These are phyloP conservation scores for Batillaria attramentaria DNA, from an alignment of 1,140 invertebrate species.

Conservation along the genomic window DNA sequence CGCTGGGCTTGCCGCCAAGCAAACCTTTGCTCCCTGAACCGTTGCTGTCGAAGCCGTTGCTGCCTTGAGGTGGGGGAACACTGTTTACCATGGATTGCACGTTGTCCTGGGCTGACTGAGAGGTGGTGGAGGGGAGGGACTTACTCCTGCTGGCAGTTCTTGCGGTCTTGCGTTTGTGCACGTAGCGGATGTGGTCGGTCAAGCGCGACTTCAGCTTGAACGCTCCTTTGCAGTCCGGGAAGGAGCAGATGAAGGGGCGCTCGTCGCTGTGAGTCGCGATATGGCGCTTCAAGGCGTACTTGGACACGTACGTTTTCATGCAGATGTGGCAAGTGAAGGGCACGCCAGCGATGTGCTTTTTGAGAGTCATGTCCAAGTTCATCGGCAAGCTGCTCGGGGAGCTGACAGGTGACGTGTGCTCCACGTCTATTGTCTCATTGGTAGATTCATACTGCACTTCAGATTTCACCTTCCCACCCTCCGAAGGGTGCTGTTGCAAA, in stretches of 20 bases:
- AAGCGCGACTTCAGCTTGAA: constrained; percentile 40
- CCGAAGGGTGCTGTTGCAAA: constrained; percentile 3
- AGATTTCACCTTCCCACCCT: constrained; percentile 13
- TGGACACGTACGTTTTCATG: constrained; percentile 38
- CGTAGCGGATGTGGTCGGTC: constrained; percentile 43
- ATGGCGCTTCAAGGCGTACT: constrained; percentile 43
- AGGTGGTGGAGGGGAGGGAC: background rate
- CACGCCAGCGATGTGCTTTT: constrained; percentile 25
- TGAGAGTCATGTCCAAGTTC: constrained; percentile 25
- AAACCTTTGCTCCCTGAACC: background rate
- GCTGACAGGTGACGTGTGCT: constrained; percentile 39
- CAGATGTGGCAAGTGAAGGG: constrained; percentile 40
- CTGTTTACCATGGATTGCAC: background rate
- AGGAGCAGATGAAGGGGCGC: constrained; percentile 36
- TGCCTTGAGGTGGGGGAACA: background rate
- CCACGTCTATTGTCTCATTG: constrained; percentile 26
- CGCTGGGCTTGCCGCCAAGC: constrained; percentile 23
- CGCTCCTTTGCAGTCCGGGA: constrained; percentile 35
- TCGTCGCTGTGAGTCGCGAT: constrained; percentile 34
- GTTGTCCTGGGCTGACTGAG: background rate
- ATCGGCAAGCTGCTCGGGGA: constrained; percentile 37
- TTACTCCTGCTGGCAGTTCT: constrained; percentile 25
- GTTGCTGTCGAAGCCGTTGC: background rate
- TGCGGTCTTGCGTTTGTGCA: constrained; percentile 28
- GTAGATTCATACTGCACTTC: constrained; percentile 29